Evolutionary conservation across 2,888 invertebrate species (phyloP).

Genomic region (Nemotelus pantherinus): DNA sequence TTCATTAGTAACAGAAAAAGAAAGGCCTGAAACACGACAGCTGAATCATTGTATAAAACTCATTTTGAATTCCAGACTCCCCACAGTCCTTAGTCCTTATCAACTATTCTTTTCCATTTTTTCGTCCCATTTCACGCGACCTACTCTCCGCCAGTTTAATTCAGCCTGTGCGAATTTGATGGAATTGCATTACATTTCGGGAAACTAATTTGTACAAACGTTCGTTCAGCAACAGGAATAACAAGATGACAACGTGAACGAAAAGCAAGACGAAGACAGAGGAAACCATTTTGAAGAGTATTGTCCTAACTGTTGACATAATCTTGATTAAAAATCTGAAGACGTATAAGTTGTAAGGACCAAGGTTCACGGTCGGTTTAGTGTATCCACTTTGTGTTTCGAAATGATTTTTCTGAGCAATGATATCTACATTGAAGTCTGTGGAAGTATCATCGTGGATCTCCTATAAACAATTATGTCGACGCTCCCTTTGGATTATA

Average conservation of each 20-base stretch:
- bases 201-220: constrained; percentile 25
- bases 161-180: neutral
- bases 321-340: constrained; percentile 40
- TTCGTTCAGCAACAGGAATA: neutral
- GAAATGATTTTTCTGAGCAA: neutral
- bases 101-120: neutral
- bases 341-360: neutral
- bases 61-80: neutral
- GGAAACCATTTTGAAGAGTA: constrained; percentile 1
- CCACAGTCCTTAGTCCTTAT: neutral
- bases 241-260: neutral
- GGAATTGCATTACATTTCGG: constrained; percentile 9
- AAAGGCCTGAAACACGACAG: neutral
- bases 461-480: neutral
- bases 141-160: no score
- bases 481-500: neutral
- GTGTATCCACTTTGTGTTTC: neutral
- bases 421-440: no score
- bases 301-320: constrained; percentile 38
- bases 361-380: neutral
- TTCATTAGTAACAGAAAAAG: neutral
- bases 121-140: neutral
- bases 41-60: neutral
- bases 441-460: neutral
- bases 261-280: neutral